Conservation (phyloP, 1,140 invertebrate species). For the Diachasma alloeum region DNA sequence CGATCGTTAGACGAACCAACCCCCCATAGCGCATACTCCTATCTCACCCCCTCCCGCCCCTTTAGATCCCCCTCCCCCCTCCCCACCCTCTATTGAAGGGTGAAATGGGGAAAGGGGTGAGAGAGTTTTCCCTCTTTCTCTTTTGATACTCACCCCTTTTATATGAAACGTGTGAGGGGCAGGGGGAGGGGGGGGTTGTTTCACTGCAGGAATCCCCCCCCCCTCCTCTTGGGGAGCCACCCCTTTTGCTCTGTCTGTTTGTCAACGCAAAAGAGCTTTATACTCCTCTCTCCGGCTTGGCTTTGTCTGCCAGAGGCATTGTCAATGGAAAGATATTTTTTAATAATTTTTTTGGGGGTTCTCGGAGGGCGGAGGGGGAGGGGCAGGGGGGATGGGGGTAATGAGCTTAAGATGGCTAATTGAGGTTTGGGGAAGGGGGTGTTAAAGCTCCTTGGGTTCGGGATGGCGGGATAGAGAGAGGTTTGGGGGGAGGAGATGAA, state of each 20-base stretch:
- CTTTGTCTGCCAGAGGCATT: background rate
- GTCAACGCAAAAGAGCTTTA: conserved; percentile 3
- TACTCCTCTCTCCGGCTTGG: background rate
- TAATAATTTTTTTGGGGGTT: background rate
- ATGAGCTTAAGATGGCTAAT: background rate
- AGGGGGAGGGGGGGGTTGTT: background rate
- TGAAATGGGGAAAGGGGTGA: background rate
- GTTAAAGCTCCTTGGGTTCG: background rate
- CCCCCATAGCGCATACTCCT: background rate
- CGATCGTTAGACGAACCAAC: background rate
- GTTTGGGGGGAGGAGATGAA: too few relatives aligned
- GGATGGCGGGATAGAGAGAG: too few relatives aligned
- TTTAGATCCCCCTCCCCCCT: background rate
- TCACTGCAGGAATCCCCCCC: background rate
- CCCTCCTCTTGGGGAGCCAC: background rate
- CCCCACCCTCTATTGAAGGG: background rate
- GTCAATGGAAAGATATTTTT: background rate
- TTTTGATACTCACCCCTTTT: background rate
- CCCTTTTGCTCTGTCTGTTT: background rate
- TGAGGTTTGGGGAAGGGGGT: background rate
- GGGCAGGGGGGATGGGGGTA: background rate
- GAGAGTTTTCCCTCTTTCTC: background rate
- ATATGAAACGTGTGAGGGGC: background rate
- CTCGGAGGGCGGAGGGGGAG: too few relatives aligned
- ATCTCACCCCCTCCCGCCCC: background rate